A percentile compares a stretch with the other conserved stretches of the same genome.
phyloP scores from a whole-genome alignment of 2,113 vertebrate genomes.

The Emydura subglobosa region DNA sequence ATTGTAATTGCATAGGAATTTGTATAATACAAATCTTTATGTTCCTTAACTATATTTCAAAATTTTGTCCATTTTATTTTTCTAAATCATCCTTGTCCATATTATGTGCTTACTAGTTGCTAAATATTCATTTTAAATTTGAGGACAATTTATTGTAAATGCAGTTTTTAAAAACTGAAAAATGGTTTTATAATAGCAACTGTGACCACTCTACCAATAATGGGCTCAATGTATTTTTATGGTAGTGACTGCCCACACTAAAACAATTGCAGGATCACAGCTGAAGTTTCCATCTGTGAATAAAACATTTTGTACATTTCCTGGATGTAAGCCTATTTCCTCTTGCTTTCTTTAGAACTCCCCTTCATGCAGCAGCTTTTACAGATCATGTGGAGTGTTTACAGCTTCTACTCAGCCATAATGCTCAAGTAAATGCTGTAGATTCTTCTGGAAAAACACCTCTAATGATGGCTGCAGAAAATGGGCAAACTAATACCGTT shows the following conservation, averaged over 20 bases:
- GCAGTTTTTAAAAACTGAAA: neutral
- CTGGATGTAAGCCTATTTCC: neutral
- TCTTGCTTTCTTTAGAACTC: conserved; percentile 83
- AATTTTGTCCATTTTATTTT: neutral
- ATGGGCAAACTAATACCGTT: conserved; percentile 96
- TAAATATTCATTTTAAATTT: neutral
- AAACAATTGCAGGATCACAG: neutral
- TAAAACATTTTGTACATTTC: neutral
- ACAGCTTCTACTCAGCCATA: conserved; percentile 96
- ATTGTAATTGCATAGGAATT: neutral
- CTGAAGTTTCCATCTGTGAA: neutral
- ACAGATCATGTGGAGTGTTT: conserved; percentile 98
- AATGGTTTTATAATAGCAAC: neutral
- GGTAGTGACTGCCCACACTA: neutral
- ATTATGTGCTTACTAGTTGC: accelerated
- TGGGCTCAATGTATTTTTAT: neutral
- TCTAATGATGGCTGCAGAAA: conserved; percentile 98
- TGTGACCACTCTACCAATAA: neutral
- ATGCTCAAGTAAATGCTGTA: conserved; percentile 91
- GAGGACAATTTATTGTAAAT: neutral
- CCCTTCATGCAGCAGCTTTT: conserved; percentile 97
- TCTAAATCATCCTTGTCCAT: neutral
- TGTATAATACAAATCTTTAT: neutral
- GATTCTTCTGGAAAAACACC: conserved; percentile 94
- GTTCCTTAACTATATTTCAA: neutral